Evolutionary conservation across 2,888 invertebrate species (phyloP).

Genomic region (Conistra vaccinii): DNA sequence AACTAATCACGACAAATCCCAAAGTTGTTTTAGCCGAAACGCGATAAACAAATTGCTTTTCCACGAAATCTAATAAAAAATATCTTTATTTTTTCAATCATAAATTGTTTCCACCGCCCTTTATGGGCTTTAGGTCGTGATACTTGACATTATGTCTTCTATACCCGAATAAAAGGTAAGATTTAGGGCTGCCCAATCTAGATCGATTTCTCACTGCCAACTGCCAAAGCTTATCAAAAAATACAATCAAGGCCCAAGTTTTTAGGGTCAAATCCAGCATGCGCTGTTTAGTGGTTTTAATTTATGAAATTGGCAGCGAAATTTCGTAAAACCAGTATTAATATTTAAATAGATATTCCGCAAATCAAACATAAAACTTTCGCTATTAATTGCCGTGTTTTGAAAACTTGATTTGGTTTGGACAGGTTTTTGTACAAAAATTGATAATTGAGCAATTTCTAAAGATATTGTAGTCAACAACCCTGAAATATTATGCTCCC

Average conservation of each 20-base stretch:
- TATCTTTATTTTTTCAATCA: conserved; percentile 56
- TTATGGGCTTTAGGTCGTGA: conserved; percentile 60
- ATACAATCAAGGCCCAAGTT: conserved; percentile 48
- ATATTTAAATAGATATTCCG: conserved; percentile 21
- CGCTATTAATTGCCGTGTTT: conserved; percentile 37
- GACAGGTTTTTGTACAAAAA: conserved; percentile 24
- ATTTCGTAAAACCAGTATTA: conserved; percentile 27
- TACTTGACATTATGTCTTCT: conserved; percentile 75
- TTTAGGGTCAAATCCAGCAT: conserved; percentile 52
- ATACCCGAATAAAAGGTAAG: conserved; percentile 64
- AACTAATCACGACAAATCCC: conserved; percentile 46
- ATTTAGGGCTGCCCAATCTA: conserved; percentile 58
- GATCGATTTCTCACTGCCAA: conserved; percentile 55
- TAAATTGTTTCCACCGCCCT: conserved; percentile 56
- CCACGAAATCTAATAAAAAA: conserved; percentile 48
- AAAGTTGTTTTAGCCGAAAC: conserved; percentile 42
- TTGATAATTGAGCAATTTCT: conserved; percentile 32
- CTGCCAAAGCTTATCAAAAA: conserved; percentile 50
- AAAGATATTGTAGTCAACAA: conserved; percentile 29
- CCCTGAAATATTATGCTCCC: conserved; percentile 55
- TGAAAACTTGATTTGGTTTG: conserved; percentile 16
- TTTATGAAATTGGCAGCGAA: conserved; percentile 38
- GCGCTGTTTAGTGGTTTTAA: conserved; percentile 25
- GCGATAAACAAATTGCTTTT: conserved; percentile 55
- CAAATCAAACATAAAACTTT: conserved; percentile 29